These are phyloP conservation scores for Drosophila cyrtoloma DNA, from an alignment of 2,888 invertebrate genomes.

Conservation along the genomic window DNA sequence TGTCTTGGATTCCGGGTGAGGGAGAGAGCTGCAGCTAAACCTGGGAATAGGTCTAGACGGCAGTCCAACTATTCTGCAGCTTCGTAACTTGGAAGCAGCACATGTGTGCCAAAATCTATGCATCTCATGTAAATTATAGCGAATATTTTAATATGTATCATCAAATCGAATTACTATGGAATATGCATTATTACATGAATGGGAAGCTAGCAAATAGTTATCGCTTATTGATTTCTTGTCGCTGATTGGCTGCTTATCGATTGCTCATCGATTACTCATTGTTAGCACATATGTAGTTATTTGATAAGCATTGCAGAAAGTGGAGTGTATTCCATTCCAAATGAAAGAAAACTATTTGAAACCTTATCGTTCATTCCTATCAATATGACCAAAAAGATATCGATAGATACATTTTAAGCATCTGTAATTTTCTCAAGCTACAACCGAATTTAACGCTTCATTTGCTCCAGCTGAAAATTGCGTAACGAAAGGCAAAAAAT, in stretches of 20 bases:
- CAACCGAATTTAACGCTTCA: conserved; percentile 59
- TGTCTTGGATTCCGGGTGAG: conserved; percentile 59
- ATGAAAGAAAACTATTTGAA: neutral
- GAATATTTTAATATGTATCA: conserved; percentile 17
- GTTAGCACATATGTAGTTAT: neutral
- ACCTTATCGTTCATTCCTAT: neutral
- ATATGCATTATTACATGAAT: neutral
- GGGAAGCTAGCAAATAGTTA: neutral
- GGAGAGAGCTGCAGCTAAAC: conserved; percentile 18
- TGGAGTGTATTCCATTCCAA: neutral
- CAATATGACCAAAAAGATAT: neutral
- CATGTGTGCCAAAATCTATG: conserved; percentile 18
- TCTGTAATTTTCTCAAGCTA: conserved; percentile 11
- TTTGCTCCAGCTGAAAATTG: conserved; percentile 57
- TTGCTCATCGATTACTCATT: neutral
- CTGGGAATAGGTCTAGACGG: conserved; percentile 41
- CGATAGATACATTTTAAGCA: neutral
- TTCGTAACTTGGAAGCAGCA: conserved; percentile 26
- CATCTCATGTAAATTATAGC: conserved; percentile 16
- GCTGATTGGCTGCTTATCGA: neutral
- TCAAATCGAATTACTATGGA: neutral
- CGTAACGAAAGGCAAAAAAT: conserved; percentile 50
- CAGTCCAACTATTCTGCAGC: conserved; percentile 10
- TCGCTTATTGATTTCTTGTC: neutral
- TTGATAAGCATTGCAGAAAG: neutral